Evolutionary conservation across 2,797 vertebrate species (phyloP).

Genomic region (Anguilla pacifica): DNA sequence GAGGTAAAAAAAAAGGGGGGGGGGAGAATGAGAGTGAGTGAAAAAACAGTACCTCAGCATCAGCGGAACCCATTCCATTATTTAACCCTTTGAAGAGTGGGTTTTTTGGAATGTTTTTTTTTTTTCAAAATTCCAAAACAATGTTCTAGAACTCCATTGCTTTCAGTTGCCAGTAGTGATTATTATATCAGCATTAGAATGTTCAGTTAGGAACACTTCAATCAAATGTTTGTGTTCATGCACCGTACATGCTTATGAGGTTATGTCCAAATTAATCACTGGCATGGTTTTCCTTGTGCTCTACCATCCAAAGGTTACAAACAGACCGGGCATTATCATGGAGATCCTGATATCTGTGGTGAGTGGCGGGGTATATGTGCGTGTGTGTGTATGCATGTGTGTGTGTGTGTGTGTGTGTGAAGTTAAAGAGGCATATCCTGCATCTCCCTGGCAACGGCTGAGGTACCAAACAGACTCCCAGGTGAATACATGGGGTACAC

Average conservation of each 20-base stretch:
- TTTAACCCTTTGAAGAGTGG: no score
- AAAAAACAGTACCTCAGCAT: slow-evolving; percentile 35
- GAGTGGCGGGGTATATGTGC: slow-evolving; percentile 55
- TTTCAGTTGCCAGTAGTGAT: no score
- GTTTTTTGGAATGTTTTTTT: no score
- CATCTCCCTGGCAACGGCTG: background rate
- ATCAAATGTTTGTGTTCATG: background rate
- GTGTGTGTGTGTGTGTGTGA: slow-evolving; percentile 77
- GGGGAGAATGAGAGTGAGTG: background rate
- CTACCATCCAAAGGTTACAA: background rate
- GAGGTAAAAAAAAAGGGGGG: background rate
- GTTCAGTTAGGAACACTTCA: no score
- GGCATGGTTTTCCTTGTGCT: background rate
- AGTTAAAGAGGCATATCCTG: background rate
- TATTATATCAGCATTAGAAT: no score
- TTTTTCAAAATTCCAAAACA: no score
- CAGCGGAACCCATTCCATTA: no score
- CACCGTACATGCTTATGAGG: slow-evolving; percentile 24
- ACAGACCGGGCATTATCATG: background rate
- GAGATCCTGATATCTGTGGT: slow-evolving; percentile 11
- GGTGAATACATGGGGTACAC: background rate
- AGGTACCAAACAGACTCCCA: background rate
- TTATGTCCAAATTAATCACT: slow-evolving; percentile 27
- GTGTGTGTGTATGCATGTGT: slow-evolving; percentile 72
- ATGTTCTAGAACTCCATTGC: no score